These are phyloP conservation scores for Drosophila subsilvestris DNA, from an alignment of 2,888 invertebrate species.

Conservation along the genomic window DNA sequence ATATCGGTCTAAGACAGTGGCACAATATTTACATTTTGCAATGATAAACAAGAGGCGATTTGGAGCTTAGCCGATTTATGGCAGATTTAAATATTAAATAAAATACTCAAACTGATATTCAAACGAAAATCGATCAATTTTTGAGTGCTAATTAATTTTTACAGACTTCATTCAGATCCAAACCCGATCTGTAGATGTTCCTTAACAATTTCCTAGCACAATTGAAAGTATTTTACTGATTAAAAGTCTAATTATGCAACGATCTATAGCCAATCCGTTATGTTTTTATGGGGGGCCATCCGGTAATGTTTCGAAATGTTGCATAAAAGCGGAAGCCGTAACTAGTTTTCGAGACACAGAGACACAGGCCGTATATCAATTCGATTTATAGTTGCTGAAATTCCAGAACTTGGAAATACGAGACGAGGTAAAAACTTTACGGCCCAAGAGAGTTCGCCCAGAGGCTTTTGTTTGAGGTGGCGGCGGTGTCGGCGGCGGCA, in stretches of 20 bases:
- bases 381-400: conserved; percentile 1
- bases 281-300: background rate
- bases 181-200: too few relatives aligned
- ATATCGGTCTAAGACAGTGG: background rate
- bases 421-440: background rate
- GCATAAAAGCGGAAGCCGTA: background rate
- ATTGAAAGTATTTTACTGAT: too few relatives aligned
- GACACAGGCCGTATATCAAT: background rate
- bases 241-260: background rate
- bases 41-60: background rate
- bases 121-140: too few relatives aligned
- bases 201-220: too few relatives aligned
- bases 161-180: too few relatives aligned
- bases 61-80: background rate
- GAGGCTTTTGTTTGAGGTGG: background rate
- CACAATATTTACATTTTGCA: background rate
- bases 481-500: background rate
- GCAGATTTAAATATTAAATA: too few relatives aligned
- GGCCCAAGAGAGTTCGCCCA: background rate
- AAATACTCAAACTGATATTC: too few relatives aligned
- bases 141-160: too few relatives aligned
- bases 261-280: background rate
- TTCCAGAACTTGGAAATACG: background rate
- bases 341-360: conserved; percentile 15
- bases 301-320: background rate